Conservation (phyloP, 2,113 vertebrate genomes). For the Mirounga angustirostris region DNA sequence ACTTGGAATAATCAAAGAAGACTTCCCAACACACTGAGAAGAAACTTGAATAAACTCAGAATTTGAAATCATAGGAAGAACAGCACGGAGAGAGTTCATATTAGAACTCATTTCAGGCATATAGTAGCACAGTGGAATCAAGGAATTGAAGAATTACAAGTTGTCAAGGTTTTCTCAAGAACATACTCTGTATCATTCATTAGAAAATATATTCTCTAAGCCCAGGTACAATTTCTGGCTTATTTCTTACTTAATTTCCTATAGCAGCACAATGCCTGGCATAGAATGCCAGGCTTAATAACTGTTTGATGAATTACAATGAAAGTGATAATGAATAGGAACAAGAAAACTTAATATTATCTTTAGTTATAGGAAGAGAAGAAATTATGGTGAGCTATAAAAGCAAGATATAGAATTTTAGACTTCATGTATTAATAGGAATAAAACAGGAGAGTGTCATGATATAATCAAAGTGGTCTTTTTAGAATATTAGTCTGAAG, state of each 20-base stretch:
- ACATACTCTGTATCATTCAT: not conserved
- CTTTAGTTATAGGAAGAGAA: not conserved
- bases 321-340: not conserved
- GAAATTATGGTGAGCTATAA: not conserved
- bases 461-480: not conserved
- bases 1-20: not conserved
- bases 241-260: not conserved
- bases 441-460: not conserved
- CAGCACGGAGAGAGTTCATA: too few species aligned
- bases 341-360: not conserved
- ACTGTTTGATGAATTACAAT: not conserved
- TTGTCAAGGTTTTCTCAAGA: not conserved
- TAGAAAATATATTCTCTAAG: not conserved
- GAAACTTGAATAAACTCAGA: not conserved
- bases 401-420: slow-evolving; percentile 31
- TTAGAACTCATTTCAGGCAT: not conserved
- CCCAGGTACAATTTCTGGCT: not conserved
- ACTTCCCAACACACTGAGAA: not conserved
- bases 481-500: slow-evolving; percentile 28
- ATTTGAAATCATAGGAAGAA: not conserved
- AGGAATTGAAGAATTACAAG: not conserved
- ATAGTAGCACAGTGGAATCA: not conserved
- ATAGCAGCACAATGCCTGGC: not conserved
- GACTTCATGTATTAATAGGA: not conserved
- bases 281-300: not conserved